Base-by-base conservation (phyloP, 1,140 invertebrate genomes). In the Chionoecetes opilio region DNA sequence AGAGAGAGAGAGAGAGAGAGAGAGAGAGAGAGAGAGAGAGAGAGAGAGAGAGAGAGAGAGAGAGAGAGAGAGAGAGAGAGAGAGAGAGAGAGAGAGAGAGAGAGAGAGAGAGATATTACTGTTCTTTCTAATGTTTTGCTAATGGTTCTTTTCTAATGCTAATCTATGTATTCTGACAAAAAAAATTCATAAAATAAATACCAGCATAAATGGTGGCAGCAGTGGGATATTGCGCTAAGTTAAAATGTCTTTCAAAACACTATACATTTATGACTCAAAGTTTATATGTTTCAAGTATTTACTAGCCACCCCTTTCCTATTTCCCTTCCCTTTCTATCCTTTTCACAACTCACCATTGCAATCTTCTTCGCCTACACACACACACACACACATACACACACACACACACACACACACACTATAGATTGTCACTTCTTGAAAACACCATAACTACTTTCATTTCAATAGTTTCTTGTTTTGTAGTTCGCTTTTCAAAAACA, bases 11-110 rank as follows among this genome's bases (percentile, higher is more conserved):
- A 46, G 41, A 46, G 41, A 46, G 41, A 46, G 41, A 46, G 41
- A 46, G 41, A 46, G 41, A 46, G 41, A 46, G 41, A 75, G 63
- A 75, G 63, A 75, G 63, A 75, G 63, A 75, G 63, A 75, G 63
- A 75, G 63, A 75, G 63, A 75, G 63, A 75, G 63, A 75, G 63
- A 75, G 63, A 75, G 63, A 75, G 21, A 75, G 63, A 75, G 63
- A 75, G 63, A 75, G 63, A 75, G 63, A 75, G 63, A 75, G 63
- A 75, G 63, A 75, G 63, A 75, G 63, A 75, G 63, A 75, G 63
- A 75, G 63, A 75, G 63, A 75, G 63, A 75, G 63, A n/a, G 53
- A 63, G 53, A 63, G 53, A 63, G 53, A 63, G 53, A 63, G 53
- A 63, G 53, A 63, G 53, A 63, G 53, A 63, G 53, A 63, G 53